phyloP scores from a whole-genome alignment of 2,888 invertebrate genomes.

The Drosophila nigricruria region DNA sequence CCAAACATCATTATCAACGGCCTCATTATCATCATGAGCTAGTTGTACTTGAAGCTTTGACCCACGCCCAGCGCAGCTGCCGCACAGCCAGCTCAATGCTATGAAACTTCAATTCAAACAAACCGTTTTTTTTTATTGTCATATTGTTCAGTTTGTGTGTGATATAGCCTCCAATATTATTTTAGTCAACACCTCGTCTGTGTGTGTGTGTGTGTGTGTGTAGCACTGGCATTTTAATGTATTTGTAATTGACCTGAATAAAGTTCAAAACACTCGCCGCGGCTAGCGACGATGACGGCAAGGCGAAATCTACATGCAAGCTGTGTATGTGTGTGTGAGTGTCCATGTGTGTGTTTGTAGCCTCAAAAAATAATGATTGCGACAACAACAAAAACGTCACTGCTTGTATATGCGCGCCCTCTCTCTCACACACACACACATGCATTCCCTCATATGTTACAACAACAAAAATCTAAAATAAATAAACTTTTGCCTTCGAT shows the following conservation, averaged over 20 bases:
- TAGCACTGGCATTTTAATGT: constrained; percentile 82
- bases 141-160: constrained; percentile 38
- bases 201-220: constrained; percentile 33
- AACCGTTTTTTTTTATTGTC: constrained; percentile 37
- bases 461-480: constrained; percentile 28
- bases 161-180: constrained; percentile 82
- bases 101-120: too few relatives aligned
- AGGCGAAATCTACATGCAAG: constrained; percentile 80
- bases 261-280: constrained; percentile 84
- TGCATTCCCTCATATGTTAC: constrained; percentile 12
- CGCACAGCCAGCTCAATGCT: neutral
- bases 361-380: constrained; percentile 81
- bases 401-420: constrained; percentile 16
- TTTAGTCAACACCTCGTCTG: constrained; percentile 75
- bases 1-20: constrained; percentile 25
- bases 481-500: constrained; percentile 62
- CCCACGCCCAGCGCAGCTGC: constrained; percentile 11
- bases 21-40: constrained; percentile 48
- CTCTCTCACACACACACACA: constrained; percentile 19
- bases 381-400: constrained; percentile 66
- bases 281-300: constrained; percentile 62
- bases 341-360: constrained; percentile 59
- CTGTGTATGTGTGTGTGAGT: constrained; percentile 38
- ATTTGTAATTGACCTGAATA: constrained; percentile 85
- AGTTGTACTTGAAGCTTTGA: constrained; percentile 71